phyloP scores from a whole-genome alignment of 1,140 invertebrate genomes.

The Eupeodes corollae region DNA sequence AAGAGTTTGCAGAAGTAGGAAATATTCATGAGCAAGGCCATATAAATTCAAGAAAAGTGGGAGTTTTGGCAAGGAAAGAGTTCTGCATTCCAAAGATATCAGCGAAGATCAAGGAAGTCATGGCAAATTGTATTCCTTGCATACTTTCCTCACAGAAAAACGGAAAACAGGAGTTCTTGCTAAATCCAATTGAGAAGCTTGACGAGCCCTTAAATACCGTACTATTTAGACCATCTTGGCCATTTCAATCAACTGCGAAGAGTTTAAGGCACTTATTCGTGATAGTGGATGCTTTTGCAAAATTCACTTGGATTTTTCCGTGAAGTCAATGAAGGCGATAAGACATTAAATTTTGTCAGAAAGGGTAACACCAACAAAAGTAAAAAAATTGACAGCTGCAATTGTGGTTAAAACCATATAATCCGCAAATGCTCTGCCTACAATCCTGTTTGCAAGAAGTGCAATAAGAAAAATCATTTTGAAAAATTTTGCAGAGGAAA shows the following conservation, averaged over 20 bases:
- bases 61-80: constrained; percentile 29
- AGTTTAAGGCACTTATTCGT: constrained; percentile 22
- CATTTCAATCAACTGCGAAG: constrained; percentile 19
- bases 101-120: constrained; percentile 22
- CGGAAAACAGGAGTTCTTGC: constrained; percentile 35
- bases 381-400: no score
- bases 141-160: constrained; percentile 17
- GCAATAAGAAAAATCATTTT: no score
- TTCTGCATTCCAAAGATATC: constrained; percentile 32
- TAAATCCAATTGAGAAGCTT: constrained; percentile 23
- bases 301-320: background rate
- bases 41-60: constrained; percentile 32
- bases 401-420: no score
- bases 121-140: constrained; percentile 28
- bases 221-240: constrained; percentile 13
- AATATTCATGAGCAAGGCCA: constrained; percentile 29
- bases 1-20: constrained; percentile 16
- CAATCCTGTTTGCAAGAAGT: no score
- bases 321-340: no score
- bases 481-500: no score
- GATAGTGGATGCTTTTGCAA: constrained; percentile 21
- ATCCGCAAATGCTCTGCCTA: no score
- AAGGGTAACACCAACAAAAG: no score
- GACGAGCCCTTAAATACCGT: constrained; percentile 17
- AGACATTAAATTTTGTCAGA: no score